These are phyloP conservation scores for Triops longicaudatus DNA, from an alignment of 1,140 invertebrate species.

Conservation along the genomic window DNA sequence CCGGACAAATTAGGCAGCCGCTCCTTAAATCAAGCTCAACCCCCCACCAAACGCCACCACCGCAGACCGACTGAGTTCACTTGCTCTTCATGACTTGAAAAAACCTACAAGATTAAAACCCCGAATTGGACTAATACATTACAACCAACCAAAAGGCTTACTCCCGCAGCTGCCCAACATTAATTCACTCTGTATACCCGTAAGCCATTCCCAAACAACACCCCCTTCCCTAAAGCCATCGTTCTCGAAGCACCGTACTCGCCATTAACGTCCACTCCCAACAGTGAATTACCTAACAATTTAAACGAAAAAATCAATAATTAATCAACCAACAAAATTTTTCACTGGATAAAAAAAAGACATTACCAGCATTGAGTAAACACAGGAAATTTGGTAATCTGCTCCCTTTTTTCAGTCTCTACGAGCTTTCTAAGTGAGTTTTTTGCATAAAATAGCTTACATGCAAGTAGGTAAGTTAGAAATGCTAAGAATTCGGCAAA, in stretches of 20 bases:
- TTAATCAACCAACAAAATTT: too few species aligned
- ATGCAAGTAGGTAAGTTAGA: too few species aligned
- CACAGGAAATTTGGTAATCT: too few species aligned
- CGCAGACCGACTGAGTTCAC: background rate
- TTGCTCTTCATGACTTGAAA: background rate
- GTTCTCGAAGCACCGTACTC: background rate
- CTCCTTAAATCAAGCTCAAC: background rate
- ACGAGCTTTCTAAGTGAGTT: too few species aligned
- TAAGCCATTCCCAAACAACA: background rate
- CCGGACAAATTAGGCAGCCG: background rate
- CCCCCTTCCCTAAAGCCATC: background rate
- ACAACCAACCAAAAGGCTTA: background rate
- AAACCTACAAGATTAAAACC: background rate
- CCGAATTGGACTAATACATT: background rate
- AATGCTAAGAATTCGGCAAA: too few species aligned
- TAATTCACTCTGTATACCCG: background rate
- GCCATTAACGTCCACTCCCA: background rate
- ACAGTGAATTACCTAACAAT: background rate
- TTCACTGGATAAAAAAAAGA: too few species aligned
- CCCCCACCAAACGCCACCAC: background rate
- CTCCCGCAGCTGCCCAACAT: background rate
- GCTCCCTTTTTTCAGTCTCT: too few species aligned
- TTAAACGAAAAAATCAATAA: too few species aligned
- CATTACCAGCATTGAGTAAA: too few species aligned
- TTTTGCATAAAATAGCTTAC: too few species aligned